These are phyloP conservation scores for Ivindomyrus marchei DNA, from an alignment of 2,113 vertebrate species.

Conservation along the genomic window DNA sequence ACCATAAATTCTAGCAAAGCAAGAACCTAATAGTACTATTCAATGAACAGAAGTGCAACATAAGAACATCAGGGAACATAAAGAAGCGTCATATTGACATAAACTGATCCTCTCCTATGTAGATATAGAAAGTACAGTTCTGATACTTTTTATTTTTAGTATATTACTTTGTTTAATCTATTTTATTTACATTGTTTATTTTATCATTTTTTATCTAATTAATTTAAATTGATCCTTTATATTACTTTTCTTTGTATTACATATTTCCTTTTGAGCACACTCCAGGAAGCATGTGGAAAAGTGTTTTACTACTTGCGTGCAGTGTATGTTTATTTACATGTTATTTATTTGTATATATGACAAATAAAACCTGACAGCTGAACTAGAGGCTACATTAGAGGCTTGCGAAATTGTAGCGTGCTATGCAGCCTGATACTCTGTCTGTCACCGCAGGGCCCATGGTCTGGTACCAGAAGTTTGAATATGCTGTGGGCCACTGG, in stretches of 20 bases:
- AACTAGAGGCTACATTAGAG: neutral
- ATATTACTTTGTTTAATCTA: neutral
- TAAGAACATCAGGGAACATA: neutral
- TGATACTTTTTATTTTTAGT: neutral
- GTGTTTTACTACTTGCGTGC: neutral
- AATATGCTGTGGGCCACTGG: constrained; percentile 74
- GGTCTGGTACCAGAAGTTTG: constrained; percentile 79
- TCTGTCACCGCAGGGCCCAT: constrained; percentile 56
- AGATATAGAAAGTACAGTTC: neutral
- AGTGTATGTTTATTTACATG: neutral
- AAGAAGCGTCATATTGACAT: neutral
- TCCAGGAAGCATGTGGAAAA: neutral
- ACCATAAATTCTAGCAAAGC: neutral
- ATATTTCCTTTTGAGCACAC: neutral
- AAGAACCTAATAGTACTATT: neutral
- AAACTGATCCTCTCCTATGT: neutral
- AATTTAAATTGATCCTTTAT: neutral
- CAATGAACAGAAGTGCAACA: neutral
- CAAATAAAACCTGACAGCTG: neutral
- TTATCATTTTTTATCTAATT: neutral
- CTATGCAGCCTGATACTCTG: neutral
- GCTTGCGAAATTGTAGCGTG: neutral
- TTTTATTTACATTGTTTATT: neutral
- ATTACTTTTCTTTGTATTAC: neutral
- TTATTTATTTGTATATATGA: neutral